These are phyloP conservation scores for Xerus rutilus DNA, from an alignment of 2,797 vertebrate genomes.

Conservation along the genomic window DNA sequence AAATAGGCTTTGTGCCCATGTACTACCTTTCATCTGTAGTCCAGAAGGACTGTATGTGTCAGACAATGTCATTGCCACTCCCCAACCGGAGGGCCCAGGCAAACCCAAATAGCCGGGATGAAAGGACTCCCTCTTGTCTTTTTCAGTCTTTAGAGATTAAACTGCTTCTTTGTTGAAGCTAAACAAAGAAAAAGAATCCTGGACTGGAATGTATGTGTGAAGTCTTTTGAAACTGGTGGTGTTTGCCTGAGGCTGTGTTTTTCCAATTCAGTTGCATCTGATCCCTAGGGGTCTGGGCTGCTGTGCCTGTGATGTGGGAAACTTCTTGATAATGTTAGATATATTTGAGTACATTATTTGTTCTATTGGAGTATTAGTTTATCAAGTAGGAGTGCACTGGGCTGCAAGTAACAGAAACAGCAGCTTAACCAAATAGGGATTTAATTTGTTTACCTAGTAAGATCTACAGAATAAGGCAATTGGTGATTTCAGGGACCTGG, in stretches of 20 bases:
- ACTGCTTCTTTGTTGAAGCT: background rate
- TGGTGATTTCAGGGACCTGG: background rate
- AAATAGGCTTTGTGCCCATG: background rate
- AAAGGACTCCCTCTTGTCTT: background rate
- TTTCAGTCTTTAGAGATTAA: background rate
- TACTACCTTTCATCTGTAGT: background rate
- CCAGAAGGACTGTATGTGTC: background rate
- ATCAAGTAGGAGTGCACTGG: background rate
- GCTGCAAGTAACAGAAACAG: slow-evolving; percentile 11
- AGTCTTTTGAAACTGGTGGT: background rate
- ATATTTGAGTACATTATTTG: background rate
- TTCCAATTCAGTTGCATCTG: background rate
- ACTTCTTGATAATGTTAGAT: background rate
- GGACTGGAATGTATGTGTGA: background rate
- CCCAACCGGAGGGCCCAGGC: background rate
- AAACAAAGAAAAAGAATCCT: slow-evolving; percentile 4
- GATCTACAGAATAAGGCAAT: background rate
- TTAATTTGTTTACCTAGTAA: background rate
- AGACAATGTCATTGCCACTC: background rate
- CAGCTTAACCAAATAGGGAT: background rate
- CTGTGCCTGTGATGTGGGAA: background rate
- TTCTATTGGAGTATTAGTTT: background rate
- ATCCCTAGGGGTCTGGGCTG: background rate
- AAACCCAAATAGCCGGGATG: background rate
- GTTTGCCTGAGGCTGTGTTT: background rate